Base-by-base conservation (phyloP, 2,113 vertebrate species). In the Campylorhamphus procurvoides region DNA sequence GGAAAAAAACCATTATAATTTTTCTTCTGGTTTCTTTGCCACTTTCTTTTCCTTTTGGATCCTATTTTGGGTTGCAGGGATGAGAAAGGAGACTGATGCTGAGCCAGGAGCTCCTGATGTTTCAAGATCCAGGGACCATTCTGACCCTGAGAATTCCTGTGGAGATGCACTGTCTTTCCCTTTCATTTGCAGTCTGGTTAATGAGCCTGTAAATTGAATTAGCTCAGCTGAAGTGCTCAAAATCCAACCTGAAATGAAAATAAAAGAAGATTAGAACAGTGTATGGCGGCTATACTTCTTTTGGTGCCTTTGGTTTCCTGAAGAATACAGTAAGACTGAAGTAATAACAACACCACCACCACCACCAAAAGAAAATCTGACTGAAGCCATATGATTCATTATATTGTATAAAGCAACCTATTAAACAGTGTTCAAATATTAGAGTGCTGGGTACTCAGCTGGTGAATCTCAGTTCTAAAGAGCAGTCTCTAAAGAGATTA, bases 141-240 rank as follows among this genome's bases (percentile, higher is more conserved):
- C 47, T 52, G 37, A 62, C 59, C 64, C 28, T 78, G 53, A 88
- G 40, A 28, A n/a, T 64, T 86, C 59, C 82, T 44, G 12, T 72
- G 77, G 90, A 95, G 73, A 82, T 39, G 28, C 19, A 10, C 15
- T 11, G 24, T 68, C 78, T 95, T 92, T 23, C 22, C 18, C 46
- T 96, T 95, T 76, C 77, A 93, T 96, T 91, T 94, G 74, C 89
- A 97, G 56, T 93, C 63, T 93, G 95, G 69, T 96, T 97, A 97
- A 98, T 94, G 95, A 96, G 67, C 94, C 95, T 92, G 64, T 95
- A 97, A 97, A 98, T 97, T 94, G 92, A 96, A 97, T 97, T 91
- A 97, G 75, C 62, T 97, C 84, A 90, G 67, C 75, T 50, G 37
- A 87, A 94, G 49, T 93, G 33, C 81, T 91, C 44, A 77, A 47